Percentiles rank a stretch among this genome's conserved stretches.
Conservation (phyloP, 2,113 vertebrate genomes). For the Zosterops japonicus region DNA sequence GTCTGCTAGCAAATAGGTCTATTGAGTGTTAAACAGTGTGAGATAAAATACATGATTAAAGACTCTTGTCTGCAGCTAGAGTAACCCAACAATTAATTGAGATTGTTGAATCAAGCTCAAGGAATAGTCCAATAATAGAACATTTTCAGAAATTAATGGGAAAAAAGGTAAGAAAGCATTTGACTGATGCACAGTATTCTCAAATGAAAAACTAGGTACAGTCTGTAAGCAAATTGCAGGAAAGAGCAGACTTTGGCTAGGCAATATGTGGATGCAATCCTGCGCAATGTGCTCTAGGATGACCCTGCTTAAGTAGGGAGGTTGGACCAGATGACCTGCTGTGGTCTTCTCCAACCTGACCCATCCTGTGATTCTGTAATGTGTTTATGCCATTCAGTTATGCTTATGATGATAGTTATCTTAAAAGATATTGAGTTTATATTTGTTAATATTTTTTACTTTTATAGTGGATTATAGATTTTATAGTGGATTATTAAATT, state of each 20-base stretch:
- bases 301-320: neutral
- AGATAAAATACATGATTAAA: constrained; percentile 43
- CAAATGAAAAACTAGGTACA: neutral
- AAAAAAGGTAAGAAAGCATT: neutral
- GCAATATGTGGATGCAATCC: neutral
- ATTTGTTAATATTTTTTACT: neutral
- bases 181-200: neutral
- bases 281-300: neutral
- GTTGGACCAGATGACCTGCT: neutral
- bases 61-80: constrained; percentile 3
- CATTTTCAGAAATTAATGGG: constrained; percentile 13
- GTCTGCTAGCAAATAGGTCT: neutral
- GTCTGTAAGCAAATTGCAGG: neutral
- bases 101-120: constrained; percentile 19
- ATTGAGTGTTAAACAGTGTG: constrained; percentile 40
- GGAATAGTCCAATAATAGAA: neutral
- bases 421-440: neutral
- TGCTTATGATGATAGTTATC: neutral
- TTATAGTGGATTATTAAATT: neutral
- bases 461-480: neutral
- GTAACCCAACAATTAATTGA: constrained; percentile 19
- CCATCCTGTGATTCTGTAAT: neutral
- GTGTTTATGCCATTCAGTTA: neutral
- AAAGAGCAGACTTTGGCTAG: neutral
- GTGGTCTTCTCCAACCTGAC: neutral